Base-by-base conservation (phyloP, 2,888 invertebrate species). In the Caenorhabditis virilis region DNA sequence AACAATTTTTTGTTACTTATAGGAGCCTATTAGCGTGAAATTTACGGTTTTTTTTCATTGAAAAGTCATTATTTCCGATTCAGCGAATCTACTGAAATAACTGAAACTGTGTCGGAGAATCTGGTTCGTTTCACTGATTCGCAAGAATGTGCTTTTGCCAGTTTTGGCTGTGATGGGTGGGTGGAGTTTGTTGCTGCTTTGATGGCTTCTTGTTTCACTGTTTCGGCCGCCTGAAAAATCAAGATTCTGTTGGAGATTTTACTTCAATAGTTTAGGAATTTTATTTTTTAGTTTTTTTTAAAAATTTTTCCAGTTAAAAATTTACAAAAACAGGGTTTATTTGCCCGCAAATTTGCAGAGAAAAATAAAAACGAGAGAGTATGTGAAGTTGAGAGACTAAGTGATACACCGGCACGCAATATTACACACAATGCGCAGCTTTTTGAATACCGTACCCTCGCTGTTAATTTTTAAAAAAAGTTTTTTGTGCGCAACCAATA, bases 61-160 rank as follows among this genome's bases (percentile, higher is more conserved):
- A 30, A 30, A 30, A 30, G 30, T 9, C 11, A 33, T 63, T 53
- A 63, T 52, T 65, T 57, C 26, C 67, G 55, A 11, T 56, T 47
- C 18, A 61, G 35, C 27, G 61, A 58, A 33, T 69, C 72, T 16
- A 72, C 52, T 22, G 66, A 66, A 23, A 72, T 72, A 1, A 75
- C 75, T 13, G 67, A 68, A 20, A 75, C 72, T 16, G 72, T 75
- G 45, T 75, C 75, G 15, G 61, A 61, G 62, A 75, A 75, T 20
- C 75, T 53, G 3, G 69, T 69, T 23, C 52, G 51, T 60, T 75
- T 75, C 22, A 68, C 59, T 1, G 75, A 73, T 11, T 60, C 69
- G n/a, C 58, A 54, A 2, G 69, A 69, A 30, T 49, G 46, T 5
- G 57, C 47, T 48, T 69, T 69, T 20, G 48, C 46, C 26, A 69